Base-by-base conservation (phyloP, 1,140 invertebrate species). In the Pseudoatta argentina region DNA sequence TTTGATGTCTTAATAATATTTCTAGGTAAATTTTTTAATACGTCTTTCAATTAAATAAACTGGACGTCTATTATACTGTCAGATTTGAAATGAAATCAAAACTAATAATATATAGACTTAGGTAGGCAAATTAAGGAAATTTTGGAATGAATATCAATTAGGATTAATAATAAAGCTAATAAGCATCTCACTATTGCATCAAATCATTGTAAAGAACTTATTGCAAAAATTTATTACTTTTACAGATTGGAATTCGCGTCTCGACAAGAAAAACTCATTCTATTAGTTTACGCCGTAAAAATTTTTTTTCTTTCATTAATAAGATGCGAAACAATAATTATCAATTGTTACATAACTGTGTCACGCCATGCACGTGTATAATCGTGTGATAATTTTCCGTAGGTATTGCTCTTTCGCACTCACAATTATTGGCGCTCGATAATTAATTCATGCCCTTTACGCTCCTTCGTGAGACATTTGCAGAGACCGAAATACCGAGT, bases 371-470 rank as follows among this genome's bases (percentile, higher is more conserved):
- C 21, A 24, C 53, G 67, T 79, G 44, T 27, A 55, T 34, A 30
- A 44, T 44, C 48, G 53, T 14, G 30, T 14, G 66, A 57, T 39
- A 27, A 71, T 81, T 44, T 71, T 57, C 44, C 39, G 27, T 48
- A 24, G 55, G 48, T 51, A 21, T 14, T 59, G 21, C 14, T 30
- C 14, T 27, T 30, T 4, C 21, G 10, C 14, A n/a, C 14, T 34
- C 14, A 6, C 16, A 39, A 59, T 48, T 73, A 72, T 59, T 34
- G 53, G 72, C 44, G 79, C 21, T 73, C 34, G 44, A 75, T 73
- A 27, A 73, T 34, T 83, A 61, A 75, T 83, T 83, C 64, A 34
- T 51, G n/a, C 39, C 24, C 66, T 57, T 71, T 57, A 78, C 44
- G 4, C 7, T 18, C 24, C 3, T 73, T 24, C 10, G 34, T 6